phyloP scores from a whole-genome alignment of 2,113 vertebrate genomes.

The Chionodraco myersi region DNA sequence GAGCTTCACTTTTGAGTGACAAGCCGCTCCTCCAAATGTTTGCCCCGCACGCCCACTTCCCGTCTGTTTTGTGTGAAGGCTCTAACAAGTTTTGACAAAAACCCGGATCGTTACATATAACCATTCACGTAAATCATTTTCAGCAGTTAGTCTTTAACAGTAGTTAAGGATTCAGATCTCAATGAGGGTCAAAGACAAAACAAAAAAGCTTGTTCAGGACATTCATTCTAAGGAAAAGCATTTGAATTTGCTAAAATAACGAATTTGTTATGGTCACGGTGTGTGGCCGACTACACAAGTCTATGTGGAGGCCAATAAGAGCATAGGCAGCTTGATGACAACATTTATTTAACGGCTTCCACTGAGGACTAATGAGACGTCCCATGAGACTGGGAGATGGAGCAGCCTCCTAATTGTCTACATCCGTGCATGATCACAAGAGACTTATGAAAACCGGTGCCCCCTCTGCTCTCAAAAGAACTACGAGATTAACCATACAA shows the following conservation, averaged over 20 bases:
- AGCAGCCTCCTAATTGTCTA: constrained; percentile 1
- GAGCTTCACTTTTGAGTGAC: no score
- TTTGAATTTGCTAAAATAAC: background rate
- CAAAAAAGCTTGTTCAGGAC: no score
- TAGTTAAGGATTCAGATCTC: background rate
- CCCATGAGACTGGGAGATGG: background rate
- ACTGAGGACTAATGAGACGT: background rate
- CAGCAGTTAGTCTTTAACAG: background rate
- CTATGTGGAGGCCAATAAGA: background rate
- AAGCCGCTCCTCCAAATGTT: no score
- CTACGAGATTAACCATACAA: background rate
- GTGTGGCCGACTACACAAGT: background rate
- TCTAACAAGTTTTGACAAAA: no score
- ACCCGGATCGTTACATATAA: background rate
- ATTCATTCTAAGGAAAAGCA: no score
- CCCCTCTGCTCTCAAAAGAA: background rate
- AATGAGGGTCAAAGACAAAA: background rate
- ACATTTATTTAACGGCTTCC: background rate
- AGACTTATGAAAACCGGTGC: background rate
- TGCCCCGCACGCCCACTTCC: no score
- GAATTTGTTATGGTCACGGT: no score
- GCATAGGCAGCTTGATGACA: background rate
- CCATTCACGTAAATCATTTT: background rate
- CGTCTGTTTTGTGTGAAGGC: no score
- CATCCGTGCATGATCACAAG: background rate